These are phyloP conservation scores for Drosophila dives DNA, from an alignment of 2,888 invertebrate genomes.

Conservation along the genomic window DNA sequence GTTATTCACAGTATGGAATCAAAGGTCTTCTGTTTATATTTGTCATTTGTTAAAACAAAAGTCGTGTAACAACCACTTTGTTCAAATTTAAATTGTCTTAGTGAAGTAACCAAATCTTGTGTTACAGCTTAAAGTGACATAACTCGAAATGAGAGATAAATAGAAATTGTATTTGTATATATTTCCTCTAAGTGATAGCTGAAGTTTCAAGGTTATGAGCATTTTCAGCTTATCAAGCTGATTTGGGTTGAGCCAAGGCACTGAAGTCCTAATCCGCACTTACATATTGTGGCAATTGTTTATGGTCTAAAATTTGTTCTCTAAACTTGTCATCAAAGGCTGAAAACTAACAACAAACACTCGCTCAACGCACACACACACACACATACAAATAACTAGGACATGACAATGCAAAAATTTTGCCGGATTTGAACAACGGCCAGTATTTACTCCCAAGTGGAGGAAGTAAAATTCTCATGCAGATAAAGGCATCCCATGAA, in stretches of 20 bases:
- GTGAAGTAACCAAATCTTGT: neutral
- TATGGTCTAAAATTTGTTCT: constrained; percentile 29
- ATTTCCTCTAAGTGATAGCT: neutral
- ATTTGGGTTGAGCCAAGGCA: constrained; percentile 1
- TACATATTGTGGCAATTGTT: constrained; percentile 30
- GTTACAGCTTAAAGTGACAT: neutral
- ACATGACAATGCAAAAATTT: constrained; percentile 64
- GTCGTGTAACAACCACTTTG: neutral
- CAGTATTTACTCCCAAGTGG: constrained; percentile 48
- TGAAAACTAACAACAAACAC: constrained; percentile 22
- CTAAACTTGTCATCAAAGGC: constrained; percentile 33
- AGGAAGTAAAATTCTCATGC: constrained; percentile 12
- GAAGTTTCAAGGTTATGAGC: neutral
- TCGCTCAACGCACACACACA: neutral
- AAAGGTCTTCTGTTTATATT: neutral
- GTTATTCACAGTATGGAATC: neutral
- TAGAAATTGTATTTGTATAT: neutral
- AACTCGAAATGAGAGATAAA: neutral
- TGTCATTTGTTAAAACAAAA: constrained; percentile 1
- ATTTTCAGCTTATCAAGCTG: constrained; percentile 22
- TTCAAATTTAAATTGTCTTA: neutral
- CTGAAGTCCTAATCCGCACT: constrained; percentile 44
- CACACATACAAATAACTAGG: constrained; percentile 22
- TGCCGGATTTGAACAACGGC: constrained; percentile 49
- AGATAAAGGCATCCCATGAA: constrained; percentile 13